Conservation (phyloP, 30 jellyfish, hydroid and myxozoan species). For the Pelagia noctiluca region DNA sequence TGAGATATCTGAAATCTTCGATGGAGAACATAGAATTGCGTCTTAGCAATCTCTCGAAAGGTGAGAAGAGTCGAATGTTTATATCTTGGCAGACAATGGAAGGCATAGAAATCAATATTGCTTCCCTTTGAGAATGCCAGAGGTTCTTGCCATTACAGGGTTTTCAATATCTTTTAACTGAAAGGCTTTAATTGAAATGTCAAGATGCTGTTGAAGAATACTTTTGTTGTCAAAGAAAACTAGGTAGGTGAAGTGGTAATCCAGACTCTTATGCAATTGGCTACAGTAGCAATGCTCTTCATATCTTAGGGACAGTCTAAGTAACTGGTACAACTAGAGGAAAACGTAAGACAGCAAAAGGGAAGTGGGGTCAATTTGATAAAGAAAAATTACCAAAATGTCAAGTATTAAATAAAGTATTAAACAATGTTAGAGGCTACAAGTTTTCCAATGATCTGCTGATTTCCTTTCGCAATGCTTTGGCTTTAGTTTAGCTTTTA, state of each 20-base stretch:
- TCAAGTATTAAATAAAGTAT: neutral
- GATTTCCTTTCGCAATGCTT: constrained; percentile 10
- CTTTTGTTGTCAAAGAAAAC: constrained; percentile 25
- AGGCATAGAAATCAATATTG: constrained; percentile 17
- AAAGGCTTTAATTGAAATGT: neutral
- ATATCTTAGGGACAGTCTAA: constrained; percentile 20
- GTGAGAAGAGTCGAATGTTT: constrained; percentile 30
- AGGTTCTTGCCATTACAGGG: constrained; percentile 10
- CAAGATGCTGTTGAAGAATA: constrained; percentile 36
- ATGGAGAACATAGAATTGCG: constrained; percentile 30
- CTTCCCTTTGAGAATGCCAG: constrained; percentile 3
- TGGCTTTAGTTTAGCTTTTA: constrained; percentile 23
- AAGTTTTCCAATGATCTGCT: constrained; percentile 6
- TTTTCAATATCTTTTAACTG: constrained; percentile 22
- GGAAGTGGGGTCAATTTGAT: constrained; percentile 34
- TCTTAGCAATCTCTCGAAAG: constrained; percentile 31
- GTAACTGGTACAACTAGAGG: constrained; percentile 59
- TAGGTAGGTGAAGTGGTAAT: constrained; percentile 43
- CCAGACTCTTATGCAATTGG: constrained; percentile 17
- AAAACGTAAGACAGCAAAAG: constrained; percentile 19
- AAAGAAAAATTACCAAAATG: constrained; percentile 19
- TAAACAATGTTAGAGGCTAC: neutral
- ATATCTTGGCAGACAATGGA: constrained; percentile 25
- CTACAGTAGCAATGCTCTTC: constrained; percentile 18
- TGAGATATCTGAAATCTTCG: constrained; percentile 13